These are phyloP conservation scores for Coenonympha glycerion DNA, from an alignment of 2,888 invertebrate genomes.

Conservation along the genomic window DNA sequence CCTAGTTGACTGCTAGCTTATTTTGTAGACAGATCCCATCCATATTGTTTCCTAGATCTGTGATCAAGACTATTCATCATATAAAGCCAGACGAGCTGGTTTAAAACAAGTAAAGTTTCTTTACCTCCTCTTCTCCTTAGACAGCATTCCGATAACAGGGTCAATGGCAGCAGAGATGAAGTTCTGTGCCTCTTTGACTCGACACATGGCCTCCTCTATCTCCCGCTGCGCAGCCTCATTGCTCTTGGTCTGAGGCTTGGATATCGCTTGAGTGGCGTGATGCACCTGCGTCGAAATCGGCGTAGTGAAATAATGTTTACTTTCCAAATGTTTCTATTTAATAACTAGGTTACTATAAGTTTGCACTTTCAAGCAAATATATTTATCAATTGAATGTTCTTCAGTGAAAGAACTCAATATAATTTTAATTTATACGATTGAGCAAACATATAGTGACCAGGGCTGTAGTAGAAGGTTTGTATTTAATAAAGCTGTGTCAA, in stretches of 20 bases:
- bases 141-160: constrained; percentile 90
- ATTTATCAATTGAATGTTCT: too few species aligned
- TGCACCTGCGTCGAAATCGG: constrained; percentile 75
- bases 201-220: constrained; percentile 97
- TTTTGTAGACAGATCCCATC: too few species aligned
- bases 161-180: constrained; percentile 95
- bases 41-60: too few species aligned
- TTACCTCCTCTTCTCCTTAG: constrained; percentile 86
- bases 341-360: too few species aligned
- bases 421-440: too few species aligned
- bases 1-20: too few species aligned
- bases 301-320: not conserved
- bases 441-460: too few species aligned
- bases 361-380: not conserved
- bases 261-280: constrained; percentile 94
- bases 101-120: not conserved
- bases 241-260: constrained; percentile 94
- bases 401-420: too few species aligned
- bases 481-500: not conserved
- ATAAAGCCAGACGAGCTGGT: too few species aligned
- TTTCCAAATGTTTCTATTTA: too few species aligned
- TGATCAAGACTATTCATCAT: too few species aligned
- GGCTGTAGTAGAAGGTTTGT: not conserved
- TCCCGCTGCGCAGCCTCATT: constrained; percentile 96
- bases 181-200: constrained; percentile 96